Evolutionary conservation across 1,140 invertebrate genomes (phyloP), one percentile per base, ranked within the genome.

Genomic region (Sesamia nonagrioides): DNA sequence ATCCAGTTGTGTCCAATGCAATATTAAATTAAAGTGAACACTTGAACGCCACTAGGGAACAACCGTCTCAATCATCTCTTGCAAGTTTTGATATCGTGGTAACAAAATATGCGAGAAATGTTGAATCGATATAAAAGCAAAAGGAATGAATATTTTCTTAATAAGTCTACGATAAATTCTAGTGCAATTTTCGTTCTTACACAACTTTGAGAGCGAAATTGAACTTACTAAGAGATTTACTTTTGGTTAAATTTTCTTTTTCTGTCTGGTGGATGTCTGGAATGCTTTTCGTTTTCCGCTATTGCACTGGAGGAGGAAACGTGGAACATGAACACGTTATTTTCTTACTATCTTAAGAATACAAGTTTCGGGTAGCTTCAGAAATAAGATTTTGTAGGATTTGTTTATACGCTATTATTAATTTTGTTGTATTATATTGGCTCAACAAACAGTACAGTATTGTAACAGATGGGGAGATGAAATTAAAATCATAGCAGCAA

Each of bases 201-300:
- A 18, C 63, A 68, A 68, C 17, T 68, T 68, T 68, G 42, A 68
- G 42, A 68, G 42, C 63, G 42, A 68, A 68, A 68, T 68, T 68
- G 63, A 68, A 68, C 63, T 68, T 68, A 68, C 42, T n/a, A 68
- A 68, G 63, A 68, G 63, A 68, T 68, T 68, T 68, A 68, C 40
- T 68, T 68, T 68, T 45, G 63, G 63, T 48, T 48, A 68, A 45
- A 68, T 68, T 68, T 68, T 68, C 42, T 68, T 68, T 68, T 68
- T 68, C 63, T 68, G 63, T 68, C 42, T 68, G 18, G 40, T 68
- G 40, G 40, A 48, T 21, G 63, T 68, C 63, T 48, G 63, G 63
- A 68, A 68, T 48, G 63, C 40, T 68, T 68, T 50, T 48, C 63
- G 40, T 68, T 68, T 68, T 50, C 42, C 60, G 60, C 60, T 42